Evolutionary conservation across 2,888 invertebrate genomes (phyloP).

Genomic region (Operophtera brumata): DNA sequence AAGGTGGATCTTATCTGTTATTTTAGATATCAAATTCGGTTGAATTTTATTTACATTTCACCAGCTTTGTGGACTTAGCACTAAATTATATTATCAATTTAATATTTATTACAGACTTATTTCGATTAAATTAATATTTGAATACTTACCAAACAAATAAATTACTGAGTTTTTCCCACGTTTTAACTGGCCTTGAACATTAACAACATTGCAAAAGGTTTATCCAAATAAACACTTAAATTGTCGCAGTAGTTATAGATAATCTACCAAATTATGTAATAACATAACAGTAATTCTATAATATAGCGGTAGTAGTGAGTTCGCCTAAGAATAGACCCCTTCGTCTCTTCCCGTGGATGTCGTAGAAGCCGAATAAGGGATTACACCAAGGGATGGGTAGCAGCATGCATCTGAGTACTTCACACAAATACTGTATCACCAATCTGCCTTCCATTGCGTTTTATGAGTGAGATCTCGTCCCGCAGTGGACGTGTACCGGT

Average conservation of each 20-base stretch:
- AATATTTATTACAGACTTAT: slow-evolving; percentile 5
- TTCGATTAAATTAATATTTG: slow-evolving; percentile 4
- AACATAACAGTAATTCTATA: neutral
- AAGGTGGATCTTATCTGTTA: neutral
- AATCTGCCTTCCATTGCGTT: too few species aligned
- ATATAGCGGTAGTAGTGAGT: too few species aligned
- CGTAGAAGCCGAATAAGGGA: too few species aligned
- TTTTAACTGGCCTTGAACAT: neutral
- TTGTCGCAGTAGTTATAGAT: neutral
- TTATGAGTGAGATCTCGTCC: too few species aligned
- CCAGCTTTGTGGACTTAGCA: neutral
- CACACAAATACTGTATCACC: too few species aligned
- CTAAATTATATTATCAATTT: neutral
- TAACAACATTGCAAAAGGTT: neutral
- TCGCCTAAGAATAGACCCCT: too few species aligned
- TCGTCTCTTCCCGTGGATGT: too few species aligned
- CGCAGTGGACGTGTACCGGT: too few species aligned
- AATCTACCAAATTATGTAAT: neutral
- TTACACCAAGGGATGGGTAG: too few species aligned
- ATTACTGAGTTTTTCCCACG: slow-evolving; percentile 8
- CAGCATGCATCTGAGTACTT: too few species aligned
- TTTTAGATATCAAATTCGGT: neutral
- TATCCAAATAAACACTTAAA: neutral
- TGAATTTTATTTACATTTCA: slow-evolving; percentile 12
- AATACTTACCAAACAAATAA: neutral